Base-by-base conservation (phyloP, 2,113 vertebrate genomes). In the Puma concolor region DNA sequence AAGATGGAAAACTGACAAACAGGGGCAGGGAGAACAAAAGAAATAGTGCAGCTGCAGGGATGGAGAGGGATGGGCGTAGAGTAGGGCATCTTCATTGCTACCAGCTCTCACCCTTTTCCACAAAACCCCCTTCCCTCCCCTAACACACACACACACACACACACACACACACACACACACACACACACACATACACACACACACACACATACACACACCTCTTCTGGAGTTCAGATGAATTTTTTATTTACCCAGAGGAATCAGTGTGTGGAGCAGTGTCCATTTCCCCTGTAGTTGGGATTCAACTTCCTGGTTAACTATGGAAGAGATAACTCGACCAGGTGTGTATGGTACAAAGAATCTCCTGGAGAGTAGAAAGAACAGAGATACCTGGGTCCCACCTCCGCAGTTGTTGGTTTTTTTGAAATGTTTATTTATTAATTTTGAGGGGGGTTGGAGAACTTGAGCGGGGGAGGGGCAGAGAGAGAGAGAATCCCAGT, bases 211-310 rank as follows among this genome's bases (percentile, higher is more conserved):
- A 71, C 13, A 23, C 33, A 19, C 29, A n/a, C 36, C 4, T 33
- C 48, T 76, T 57, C 60, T 87, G 67, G n/a, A 93, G 17, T 69
- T 84, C 38, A 64, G 63, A 25, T 60, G 63, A 86, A 87, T 48
- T 79, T 91, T 91, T 86, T 94, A 63, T 69, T 81, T 81, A 66
- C 27, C 21, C 85, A 77, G 5, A 94, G 67, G 21, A 33, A 38
- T 89, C 79, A 29, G 41, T 79, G 52, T 72, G 38, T 41, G 16
- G 29, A 94, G 76, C 44, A 19, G 19, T 69, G 31, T 63, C n/a
- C 54, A 2, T 72, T 67, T 66, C 2, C 25, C 48, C 25, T 66
- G n/a, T 50, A 52, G 23, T 5, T 93, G 63, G 41, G 31, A 72
- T 67, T 80, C 63, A n/a, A 25, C 41, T 57, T 57, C 5, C 74